Evolutionary conservation across 1,140 invertebrate species (phyloP), one percentile per base, ranked within the genome.

Genomic region (Penaeus japonicus): DNA sequence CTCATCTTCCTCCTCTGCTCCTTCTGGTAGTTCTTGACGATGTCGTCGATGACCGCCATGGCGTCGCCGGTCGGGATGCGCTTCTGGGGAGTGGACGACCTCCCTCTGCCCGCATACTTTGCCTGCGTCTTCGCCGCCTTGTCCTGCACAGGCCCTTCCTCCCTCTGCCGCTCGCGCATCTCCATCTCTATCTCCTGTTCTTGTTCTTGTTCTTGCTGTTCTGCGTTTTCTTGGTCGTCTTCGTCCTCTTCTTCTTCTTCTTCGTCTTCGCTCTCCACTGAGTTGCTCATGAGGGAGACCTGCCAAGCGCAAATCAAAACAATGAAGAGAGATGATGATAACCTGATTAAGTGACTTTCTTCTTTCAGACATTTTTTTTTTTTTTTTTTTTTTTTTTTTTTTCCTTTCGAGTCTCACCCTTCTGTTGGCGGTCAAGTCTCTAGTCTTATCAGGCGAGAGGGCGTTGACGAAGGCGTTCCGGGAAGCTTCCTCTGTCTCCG

Each of bases 11-110:
- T 89, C 22, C 90, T 73, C 30, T 89, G 87, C 73, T 90, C 90
- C 35, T 87, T 89, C 73, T 90, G 90, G 88, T 89, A 89, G 62
- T 89, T 89, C 81, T 90, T 89, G 30, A 90, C 90, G 59, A 90
- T 90, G 59, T 89, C 89, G 75, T 90, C 90, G 47, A 90, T 90
- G 18, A 90, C 90, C 4, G 90, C 88, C 90, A 90, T 90, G 22
- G 87, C 90, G 35, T 84, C 87, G n/a, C 88, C 88, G 30, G 84
- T 79, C 4, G 62, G 79, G 53, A 89, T 82, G 22, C 81, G 81
- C 32, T 83, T 83, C 24, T 59, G 57, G 47, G 53, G 24, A 20
- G 53, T 32, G 18, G 78, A 47, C 10, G 88, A 77, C 55, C 81
- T 83, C 30, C 70, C 80, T 47, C 83, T 84, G 32, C 62, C 57